A percentile compares a stretch with the other conserved stretches of the same genome.
Conservation (phyloP, 2,113 vertebrate species). For the Pelobates fuscus region DNA sequence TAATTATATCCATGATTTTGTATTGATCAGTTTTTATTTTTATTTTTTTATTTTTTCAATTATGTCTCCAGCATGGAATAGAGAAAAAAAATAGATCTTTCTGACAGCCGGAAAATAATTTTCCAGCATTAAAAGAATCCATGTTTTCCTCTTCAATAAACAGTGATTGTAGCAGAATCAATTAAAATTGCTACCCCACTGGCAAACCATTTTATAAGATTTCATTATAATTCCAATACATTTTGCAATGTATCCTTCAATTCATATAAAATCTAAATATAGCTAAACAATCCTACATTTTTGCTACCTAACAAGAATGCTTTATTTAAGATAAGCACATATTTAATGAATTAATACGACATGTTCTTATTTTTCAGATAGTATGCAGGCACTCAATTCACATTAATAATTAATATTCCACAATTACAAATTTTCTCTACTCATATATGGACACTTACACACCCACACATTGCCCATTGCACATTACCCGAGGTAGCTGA, state of each 20-base stretch:
- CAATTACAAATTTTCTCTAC: no score
- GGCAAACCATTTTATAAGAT: conserved; percentile 14
- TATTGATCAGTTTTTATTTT: background rate
- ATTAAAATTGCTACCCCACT: conserved; percentile 10
- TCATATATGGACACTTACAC: no score
- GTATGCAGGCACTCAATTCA: no score
- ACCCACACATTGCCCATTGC: no score
- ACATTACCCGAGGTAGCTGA: no score
- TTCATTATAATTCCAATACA: background rate
- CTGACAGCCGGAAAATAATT: conserved; percentile 24
- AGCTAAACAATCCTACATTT: background rate
- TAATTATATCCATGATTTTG: conserved; percentile 5
- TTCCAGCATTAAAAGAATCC: conserved; percentile 14
- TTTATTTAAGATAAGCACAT: no score
- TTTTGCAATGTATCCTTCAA: background rate
- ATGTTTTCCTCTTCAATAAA: conserved; percentile 17
- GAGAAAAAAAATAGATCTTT: conserved; percentile 7
- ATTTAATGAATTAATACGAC: no score
- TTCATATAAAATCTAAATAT: conserved; percentile 4
- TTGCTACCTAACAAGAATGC: no score
- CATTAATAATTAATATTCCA: no score
- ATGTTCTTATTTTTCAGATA: no score
- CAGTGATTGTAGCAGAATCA: conserved; percentile 23
- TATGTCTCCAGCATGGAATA: background rate
- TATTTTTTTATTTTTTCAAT: conserved; percentile 4